Conservation (phyloP, 2,888 invertebrate species). For the Athetis lepigone region DNA sequence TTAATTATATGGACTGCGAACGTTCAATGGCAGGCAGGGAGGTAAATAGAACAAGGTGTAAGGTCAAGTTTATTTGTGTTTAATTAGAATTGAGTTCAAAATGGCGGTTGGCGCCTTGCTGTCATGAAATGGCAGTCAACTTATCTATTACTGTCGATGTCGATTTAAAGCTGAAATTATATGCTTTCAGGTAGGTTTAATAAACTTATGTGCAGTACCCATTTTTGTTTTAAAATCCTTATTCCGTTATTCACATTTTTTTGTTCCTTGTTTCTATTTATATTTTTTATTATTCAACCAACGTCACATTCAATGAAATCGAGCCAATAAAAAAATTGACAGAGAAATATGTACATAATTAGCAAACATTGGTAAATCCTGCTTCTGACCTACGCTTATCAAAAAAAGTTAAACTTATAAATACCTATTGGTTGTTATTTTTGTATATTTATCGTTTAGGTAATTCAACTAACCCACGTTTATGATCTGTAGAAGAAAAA, state of each 20-base stretch:
- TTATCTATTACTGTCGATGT: too few relatives aligned
- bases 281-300: conserved; percentile 5
- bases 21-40: conserved; percentile 77
- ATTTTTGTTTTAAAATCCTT: too few relatives aligned
- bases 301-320: neutral
- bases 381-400: neutral
- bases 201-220: too few relatives aligned
- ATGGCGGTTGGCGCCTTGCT: neutral
- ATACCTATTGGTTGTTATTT: conserved; percentile 3
- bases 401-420: conserved; percentile 1
- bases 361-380: neutral
- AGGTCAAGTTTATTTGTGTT: conserved; percentile 61
- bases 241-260: too few relatives aligned
- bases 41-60: conserved; percentile 58
- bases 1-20: conserved; percentile 80
- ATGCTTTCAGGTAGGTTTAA: too few relatives aligned
- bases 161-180: neutral
- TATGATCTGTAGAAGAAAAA: conserved; percentile 23
- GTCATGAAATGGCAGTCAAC: too few relatives aligned
- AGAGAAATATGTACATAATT: neutral
- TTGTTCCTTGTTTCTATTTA: neutral
- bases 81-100: neutral
- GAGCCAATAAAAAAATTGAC: too few relatives aligned
- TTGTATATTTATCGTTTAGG: conserved; percentile 4
- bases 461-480: conserved; percentile 1